Percentiles rank a stretch among this genome's conserved stretches.
phyloP scores from a whole-genome alignment of 2,888 invertebrate species.

The Nymphalis polychloros region DNA sequence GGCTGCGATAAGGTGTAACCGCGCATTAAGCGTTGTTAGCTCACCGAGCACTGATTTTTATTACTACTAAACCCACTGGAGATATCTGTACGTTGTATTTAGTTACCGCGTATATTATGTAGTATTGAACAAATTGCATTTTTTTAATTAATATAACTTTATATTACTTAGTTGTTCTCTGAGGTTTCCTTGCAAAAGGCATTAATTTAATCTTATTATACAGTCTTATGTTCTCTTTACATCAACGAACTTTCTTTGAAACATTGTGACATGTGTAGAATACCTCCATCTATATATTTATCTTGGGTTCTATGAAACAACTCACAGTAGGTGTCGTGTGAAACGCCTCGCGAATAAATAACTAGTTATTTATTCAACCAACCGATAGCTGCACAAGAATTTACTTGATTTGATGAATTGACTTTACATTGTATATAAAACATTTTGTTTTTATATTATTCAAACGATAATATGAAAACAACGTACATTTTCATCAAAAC shows the following conservation, averaged over 20 bases:
- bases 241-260: constrained; percentile 23
- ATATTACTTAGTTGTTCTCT: neutral
- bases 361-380: constrained; percentile 38
- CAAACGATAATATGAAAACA: too few relatives aligned
- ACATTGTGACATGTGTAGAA: constrained; percentile 29
- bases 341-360: constrained; percentile 42
- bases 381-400: constrained; percentile 40
- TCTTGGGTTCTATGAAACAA: constrained; percentile 39
- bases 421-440: constrained; percentile 15
- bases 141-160: constrained; percentile 7
- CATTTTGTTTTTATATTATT: neutral
- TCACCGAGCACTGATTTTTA: constrained; percentile 76
- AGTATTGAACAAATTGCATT: constrained; percentile 6
- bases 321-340: constrained; percentile 34
- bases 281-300: constrained; percentile 27
- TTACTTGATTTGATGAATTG: constrained; percentile 40
- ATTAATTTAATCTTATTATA: neutral
- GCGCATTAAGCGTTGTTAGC: constrained; percentile 74
- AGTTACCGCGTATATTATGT: constrained; percentile 18
- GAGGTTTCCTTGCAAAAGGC: neutral
- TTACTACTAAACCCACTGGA: constrained; percentile 66
- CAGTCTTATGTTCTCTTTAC: constrained; percentile 12
- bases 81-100: constrained; percentile 51
- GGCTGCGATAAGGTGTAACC: constrained; percentile 71
- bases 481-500: too few relatives aligned